Evolutionary conservation across 2,113 vertebrate species (phyloP).

Genomic region (Podarcis muralis): DNA sequence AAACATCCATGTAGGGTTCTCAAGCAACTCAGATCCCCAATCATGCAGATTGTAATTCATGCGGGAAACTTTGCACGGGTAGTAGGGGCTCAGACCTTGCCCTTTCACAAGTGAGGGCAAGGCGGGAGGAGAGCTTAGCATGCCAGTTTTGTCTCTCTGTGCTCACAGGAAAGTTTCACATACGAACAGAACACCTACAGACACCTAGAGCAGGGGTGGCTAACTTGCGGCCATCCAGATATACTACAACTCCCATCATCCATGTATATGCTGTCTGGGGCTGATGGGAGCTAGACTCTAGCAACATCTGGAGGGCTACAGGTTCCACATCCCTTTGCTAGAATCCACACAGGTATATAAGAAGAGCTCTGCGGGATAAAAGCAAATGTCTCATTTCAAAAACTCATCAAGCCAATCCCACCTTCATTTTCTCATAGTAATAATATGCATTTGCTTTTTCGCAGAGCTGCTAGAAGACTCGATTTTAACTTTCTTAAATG

Average conservation of each 20-base stretch:
- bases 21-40: too few relatives aligned
- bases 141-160: too few relatives aligned
- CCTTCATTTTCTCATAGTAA: not conserved
- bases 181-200: not conserved
- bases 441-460: not conserved
- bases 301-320: not conserved
- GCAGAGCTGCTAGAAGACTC: not conserved
- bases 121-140: too few relatives aligned
- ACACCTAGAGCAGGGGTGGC: not conserved
- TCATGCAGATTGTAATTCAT: too few relatives aligned
- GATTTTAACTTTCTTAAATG: not conserved
- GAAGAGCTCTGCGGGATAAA: not conserved
- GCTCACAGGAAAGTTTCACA: too few relatives aligned
- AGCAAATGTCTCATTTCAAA: not conserved
- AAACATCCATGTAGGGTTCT: too few relatives aligned
- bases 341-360: not conserved
- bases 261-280: not conserved
- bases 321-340: too few relatives aligned
- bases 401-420: not conserved
- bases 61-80: too few relatives aligned
- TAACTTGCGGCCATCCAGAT: not conserved
- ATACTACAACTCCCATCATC: not conserved
- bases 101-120: too few relatives aligned
- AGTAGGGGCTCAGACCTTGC: too few relatives aligned
- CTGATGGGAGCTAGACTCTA: not conserved